Evolutionary conservation across 2,888 invertebrate genomes (phyloP), one percentile per base, ranked within the genome.

Genomic region (Torymus tubicola): DNA sequence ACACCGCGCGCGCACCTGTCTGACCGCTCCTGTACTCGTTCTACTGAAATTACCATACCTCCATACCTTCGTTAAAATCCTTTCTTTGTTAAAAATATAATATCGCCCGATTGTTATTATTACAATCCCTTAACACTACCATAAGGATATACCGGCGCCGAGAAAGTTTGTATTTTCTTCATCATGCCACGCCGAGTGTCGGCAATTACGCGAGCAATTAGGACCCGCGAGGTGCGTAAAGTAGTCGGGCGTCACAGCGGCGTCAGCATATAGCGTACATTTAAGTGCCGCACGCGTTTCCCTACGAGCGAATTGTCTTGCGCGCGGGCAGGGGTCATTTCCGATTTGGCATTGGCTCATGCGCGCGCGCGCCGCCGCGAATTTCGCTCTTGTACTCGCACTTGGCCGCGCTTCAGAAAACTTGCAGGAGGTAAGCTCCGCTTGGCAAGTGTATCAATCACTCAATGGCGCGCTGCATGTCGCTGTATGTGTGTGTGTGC

Each of bases 361-460:
- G 3, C 61, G 21, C 24, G 18, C 16, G 63, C 72, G 71, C 83
- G 81, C 8, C 42, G 42, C 42, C 42, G 42, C 42, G 42, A 8
- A 42, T 42, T 42, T 8, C 84, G 81, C 81, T 82, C 58, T 81
- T 12, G 50, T 1, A 21, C 83, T 82, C 78, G 84, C 78, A 84
- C 83, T 87, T 88, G 88, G 88, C 88, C 81, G 67, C 31, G 85
- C 86, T 85, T 88, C 88, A 88, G 88, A 86, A 87, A 88, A 88
- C 85, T 88, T 86, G 85, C 84, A 82, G 83, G 84, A 84, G 85
- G 87, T 84, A 85, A 85, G 85, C 85, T 84, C 81, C 81, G 84
- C 84, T 85, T 85, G 86, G 86, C 86, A 86, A 87, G 86, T 88
- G 85, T 86, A 88, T 88, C 88, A 87, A 88, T 88, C 88, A 88